phyloP scores from a whole-genome alignment of 2,888 invertebrate species.

The Lottia scabra region DNA sequence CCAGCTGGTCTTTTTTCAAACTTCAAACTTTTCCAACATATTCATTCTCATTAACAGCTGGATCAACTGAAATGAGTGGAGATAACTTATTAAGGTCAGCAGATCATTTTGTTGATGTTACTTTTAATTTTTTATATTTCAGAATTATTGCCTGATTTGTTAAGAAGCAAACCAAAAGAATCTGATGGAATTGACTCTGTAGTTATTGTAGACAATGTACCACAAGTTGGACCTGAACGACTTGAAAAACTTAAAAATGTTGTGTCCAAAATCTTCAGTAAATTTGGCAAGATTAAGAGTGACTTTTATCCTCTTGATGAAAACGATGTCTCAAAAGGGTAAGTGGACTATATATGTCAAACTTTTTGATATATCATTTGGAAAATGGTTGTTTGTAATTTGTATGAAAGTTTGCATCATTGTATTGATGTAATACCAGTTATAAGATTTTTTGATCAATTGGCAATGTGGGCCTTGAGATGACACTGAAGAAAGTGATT shows the following conservation, averaged over 20 bases:
- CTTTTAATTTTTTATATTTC: conserved; percentile 60
- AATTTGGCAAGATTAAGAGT: conserved; percentile 86
- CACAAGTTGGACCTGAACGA: conserved; percentile 90
- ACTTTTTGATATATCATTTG: no score
- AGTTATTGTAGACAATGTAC: conserved; percentile 95
- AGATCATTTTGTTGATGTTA: neutral
- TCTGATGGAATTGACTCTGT: conserved; percentile 96
- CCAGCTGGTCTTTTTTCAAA: no score
- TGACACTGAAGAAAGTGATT: no score
- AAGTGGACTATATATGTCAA: conserved; percentile 40
- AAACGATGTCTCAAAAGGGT: conserved; percentile 87
- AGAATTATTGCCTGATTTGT: conserved; percentile 93
- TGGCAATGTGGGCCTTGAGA: no score
- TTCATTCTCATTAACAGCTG: no score
- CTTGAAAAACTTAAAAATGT: conserved; percentile 93
- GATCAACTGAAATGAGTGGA: no score
- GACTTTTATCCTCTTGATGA: conserved; percentile 89
- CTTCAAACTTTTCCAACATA: no score
- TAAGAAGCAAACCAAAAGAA: conserved; percentile 90
- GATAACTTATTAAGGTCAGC: no score
- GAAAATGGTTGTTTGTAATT: no score
- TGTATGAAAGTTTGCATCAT: no score
- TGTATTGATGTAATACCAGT: no score
- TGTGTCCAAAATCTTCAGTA: conserved; percentile 89
- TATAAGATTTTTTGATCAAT: no score